Evolutionary conservation across 2,113 vertebrate species (phyloP).

Genomic region (Myocastor coypus): DNA sequence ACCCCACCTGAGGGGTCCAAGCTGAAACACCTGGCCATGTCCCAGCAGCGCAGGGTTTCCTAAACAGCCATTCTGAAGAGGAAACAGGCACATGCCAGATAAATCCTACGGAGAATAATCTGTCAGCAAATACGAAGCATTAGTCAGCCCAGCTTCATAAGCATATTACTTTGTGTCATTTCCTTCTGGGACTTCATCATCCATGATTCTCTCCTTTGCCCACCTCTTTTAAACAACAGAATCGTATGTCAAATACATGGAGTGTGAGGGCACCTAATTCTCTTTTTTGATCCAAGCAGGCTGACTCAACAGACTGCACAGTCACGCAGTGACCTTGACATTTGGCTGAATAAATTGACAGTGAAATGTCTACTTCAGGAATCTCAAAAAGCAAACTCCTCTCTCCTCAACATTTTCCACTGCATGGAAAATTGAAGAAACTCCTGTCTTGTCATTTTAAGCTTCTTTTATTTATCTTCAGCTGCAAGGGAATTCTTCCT

Average conservation of each 20-base stretch:
- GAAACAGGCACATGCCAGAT: neutral
- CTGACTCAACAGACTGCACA: neutral
- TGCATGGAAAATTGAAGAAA: neutral
- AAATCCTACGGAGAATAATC: slow-evolving; percentile 27
- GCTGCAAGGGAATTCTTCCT: slow-evolving; percentile 42
- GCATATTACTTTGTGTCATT: neutral
- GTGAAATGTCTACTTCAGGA: slow-evolving; percentile 29
- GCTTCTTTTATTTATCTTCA: slow-evolving; percentile 38
- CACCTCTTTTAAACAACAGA: slow-evolving; percentile 26
- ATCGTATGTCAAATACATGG: neutral
- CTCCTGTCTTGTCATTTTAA: slow-evolving; percentile 22
- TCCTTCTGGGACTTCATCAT: neutral
- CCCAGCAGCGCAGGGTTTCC: neutral
- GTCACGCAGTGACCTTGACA: neutral
- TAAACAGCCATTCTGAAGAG: slow-evolving; percentile 34
- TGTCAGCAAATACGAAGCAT: slow-evolving; percentile 34
- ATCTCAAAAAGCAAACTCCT: neutral
- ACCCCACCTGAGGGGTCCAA: neutral
- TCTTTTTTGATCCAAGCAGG: slow-evolving; percentile 20
- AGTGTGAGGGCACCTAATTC: neutral
- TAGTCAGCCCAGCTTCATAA: neutral
- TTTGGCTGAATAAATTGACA: slow-evolving; percentile 47
- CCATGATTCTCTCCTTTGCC: neutral
- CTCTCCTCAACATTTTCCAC: slow-evolving; percentile 31
- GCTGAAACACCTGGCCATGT: slow-evolving; percentile 1